Percentiles rank a stretch among this genome's conserved stretches.
These are phyloP conservation scores for Apamea monoglypha DNA, from an alignment of 2,888 invertebrate species.

Conservation along the genomic window DNA sequence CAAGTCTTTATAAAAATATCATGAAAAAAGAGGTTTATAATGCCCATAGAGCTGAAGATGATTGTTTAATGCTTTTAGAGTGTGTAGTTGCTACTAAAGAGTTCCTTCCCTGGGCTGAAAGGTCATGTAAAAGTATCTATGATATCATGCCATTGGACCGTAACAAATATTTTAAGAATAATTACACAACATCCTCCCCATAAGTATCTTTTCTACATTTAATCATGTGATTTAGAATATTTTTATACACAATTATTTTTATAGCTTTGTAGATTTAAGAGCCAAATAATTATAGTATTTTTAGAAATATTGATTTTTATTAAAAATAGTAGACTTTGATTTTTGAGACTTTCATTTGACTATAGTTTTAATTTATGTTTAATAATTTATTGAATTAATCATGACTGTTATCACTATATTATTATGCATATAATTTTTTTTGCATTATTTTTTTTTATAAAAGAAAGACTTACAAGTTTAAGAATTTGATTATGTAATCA, in stretches of 20 bases:
- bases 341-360: background rate
- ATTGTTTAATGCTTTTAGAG: conserved; percentile 91
- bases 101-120: conserved; percentile 90
- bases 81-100: conserved; percentile 90
- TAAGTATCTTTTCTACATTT: background rate
- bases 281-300: background rate
- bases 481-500: background rate
- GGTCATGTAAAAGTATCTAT: conserved; percentile 72
- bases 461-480: background rate
- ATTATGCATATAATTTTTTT: too few relatives aligned
- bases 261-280: background rate
- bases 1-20: conserved; percentile 89
- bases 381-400: conserved; percentile 1
- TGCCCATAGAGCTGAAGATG: conserved; percentile 92
- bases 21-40: conserved; percentile 83
- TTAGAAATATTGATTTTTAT: background rate
- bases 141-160: conserved; percentile 75
- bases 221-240: conserved; percentile 4
- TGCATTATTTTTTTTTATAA: too few relatives aligned
- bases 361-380: conserved; percentile 4
- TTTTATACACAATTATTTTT: conserved; percentile 29
- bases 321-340: background rate
- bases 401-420: background rate
- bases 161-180: conserved; percentile 52
- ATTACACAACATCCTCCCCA: conserved; percentile 34